phyloP scores from a whole-genome alignment of 2,797 vertebrate genomes.

The Mallotus villosus region DNA sequence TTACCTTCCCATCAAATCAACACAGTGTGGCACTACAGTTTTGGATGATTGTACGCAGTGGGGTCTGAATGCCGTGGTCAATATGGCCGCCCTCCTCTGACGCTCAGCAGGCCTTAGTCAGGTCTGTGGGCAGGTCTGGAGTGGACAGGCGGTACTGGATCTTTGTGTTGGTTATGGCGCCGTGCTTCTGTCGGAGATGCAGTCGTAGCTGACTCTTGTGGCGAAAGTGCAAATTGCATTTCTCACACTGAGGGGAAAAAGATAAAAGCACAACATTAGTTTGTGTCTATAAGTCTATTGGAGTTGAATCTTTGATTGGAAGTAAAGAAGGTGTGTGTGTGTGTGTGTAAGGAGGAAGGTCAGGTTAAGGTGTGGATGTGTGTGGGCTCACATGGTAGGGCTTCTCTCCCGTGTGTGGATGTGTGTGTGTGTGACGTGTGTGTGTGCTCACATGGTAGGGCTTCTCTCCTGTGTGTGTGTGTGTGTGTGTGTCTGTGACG shows the following conservation, averaged over 20 bases:
- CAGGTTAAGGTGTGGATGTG: background rate
- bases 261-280: background rate
- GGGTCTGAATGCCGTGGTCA: constrained; percentile 73
- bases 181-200: constrained; percentile 97
- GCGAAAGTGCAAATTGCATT: constrained; percentile 99
- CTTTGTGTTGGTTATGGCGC: constrained; percentile 99
- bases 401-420: constrained; percentile 99
- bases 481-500: too few species aligned
- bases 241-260: constrained; percentile 85
- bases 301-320: background rate
- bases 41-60: constrained; percentile 79
- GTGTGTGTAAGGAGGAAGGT: background rate
- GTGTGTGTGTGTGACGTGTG: too few species aligned
- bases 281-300: background rate
- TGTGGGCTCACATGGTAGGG: constrained; percentile 91
- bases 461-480: constrained; percentile 98
- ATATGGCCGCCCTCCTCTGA: constrained; percentile 50
- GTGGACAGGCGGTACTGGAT: constrained; percentile 92
- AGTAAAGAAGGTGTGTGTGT: background rate
- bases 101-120: constrained; percentile 89
- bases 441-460: constrained; percentile 92
- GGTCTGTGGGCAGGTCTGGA: constrained; percentile 82
- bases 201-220: constrained; percentile 98
- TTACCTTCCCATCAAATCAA: constrained; percentile 55
- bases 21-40: constrained; percentile 84